phyloP scores from a whole-genome alignment of 2,888 invertebrate species.

The Morpho helenor region DNA sequence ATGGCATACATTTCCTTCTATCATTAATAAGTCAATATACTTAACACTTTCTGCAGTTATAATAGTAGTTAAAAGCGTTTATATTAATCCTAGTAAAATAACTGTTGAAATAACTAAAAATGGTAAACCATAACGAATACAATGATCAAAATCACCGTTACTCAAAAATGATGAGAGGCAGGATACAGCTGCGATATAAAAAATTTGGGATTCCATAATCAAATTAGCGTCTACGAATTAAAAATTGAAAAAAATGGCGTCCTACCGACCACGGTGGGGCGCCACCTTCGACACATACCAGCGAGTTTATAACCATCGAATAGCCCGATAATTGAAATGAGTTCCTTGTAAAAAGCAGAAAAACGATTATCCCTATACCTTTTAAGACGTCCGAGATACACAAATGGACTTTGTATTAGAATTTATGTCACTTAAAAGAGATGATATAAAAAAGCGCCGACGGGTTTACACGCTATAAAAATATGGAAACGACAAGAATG shows the following conservation, averaged over 20 bases:
- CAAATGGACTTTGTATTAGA: conserved; percentile 79
- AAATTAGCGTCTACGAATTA: conserved; percentile 74
- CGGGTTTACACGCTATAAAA: conserved; percentile 78
- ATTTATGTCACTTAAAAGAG: conserved; percentile 78
- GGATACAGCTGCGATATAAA: conserved; percentile 63
- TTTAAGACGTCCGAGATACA: conserved; percentile 78
- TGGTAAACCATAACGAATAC: conserved; percentile 11
- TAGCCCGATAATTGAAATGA: conserved; percentile 78
- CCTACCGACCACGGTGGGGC: conserved; percentile 66
- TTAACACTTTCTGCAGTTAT: no score
- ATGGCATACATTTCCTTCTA: no score
- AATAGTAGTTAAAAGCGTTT: no score
- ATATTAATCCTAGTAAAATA: no score
- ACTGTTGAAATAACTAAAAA: conserved; percentile 3
- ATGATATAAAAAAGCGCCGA: conserved; percentile 77
- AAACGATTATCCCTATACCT: conserved; percentile 77
- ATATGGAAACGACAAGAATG: conserved; percentile 73
- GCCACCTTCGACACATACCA: conserved; percentile 71
- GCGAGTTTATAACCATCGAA: conserved; percentile 73
- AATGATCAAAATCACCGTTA: conserved; percentile 47
- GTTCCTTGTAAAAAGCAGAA: conserved; percentile 78
- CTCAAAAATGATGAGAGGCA: conserved; percentile 55
- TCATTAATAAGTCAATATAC: no score
- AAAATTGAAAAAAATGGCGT: conserved; percentile 54
- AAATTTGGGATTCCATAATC: conserved; percentile 63